Conservation (phyloP, 2,113 vertebrate genomes). For the Antechinus stuartii region DNA sequence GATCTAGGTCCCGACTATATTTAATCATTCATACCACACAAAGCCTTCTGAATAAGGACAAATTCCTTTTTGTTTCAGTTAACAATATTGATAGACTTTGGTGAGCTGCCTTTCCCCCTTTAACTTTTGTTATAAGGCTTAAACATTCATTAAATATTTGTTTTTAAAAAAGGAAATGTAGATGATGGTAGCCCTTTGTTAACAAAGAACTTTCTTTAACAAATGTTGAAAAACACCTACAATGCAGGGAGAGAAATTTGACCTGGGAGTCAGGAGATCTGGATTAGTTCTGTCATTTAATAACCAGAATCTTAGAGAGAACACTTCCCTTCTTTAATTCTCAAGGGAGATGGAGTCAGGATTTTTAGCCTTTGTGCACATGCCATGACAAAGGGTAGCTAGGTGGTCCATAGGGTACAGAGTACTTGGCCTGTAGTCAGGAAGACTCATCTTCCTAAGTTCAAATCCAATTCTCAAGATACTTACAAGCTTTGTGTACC, state of each 20-base stretch:
- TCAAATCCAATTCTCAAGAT: not conserved
- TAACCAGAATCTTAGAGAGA: not conserved
- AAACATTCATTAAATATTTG: too few species aligned
- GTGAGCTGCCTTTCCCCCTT: not conserved
- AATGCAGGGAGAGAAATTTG: too few species aligned
- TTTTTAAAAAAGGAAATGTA: not conserved
- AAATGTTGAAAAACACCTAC: not conserved
- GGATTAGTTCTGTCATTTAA: not conserved
- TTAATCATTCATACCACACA: not conserved
- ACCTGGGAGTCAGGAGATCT: not conserved
- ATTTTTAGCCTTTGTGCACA: not conserved
- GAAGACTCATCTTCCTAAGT: not conserved
- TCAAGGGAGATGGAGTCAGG: not conserved
- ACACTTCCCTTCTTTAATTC: not conserved
- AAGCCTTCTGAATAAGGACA: not conserved
- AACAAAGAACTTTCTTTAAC: not conserved
- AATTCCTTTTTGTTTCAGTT: not conserved
- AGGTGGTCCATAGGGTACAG: not conserved
- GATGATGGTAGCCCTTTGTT: not conserved
- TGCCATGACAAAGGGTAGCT: not conserved
- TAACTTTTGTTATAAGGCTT: not conserved
- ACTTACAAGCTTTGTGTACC: not conserved
- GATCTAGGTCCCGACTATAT: not conserved
- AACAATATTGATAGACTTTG: not conserved
- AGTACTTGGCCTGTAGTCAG: not conserved